Conservation (phyloP, 2,888 invertebrate species). For the Formica aserva region DNA sequence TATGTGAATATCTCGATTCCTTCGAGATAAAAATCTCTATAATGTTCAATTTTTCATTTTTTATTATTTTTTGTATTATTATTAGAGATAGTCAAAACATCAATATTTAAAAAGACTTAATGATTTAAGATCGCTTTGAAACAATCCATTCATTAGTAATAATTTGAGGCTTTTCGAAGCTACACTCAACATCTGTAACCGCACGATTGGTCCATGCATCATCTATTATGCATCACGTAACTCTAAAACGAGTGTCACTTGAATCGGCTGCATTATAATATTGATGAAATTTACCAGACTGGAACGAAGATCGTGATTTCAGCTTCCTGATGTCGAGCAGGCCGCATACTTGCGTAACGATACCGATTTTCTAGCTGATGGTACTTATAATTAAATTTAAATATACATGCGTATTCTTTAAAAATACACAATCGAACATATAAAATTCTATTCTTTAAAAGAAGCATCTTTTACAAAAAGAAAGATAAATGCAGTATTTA, state of each 20-base stretch:
- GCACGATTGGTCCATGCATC: constrained; percentile 14
- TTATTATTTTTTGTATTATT: not conserved
- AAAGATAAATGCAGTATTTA: too few species aligned
- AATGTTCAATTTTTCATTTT: not conserved
- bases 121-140: not conserved
- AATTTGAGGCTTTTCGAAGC: not conserved
- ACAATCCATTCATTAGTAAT: not conserved
- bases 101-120: not conserved
- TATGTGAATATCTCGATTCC: not conserved
- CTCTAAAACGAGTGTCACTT: constrained; percentile 21
- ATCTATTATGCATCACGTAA: constrained; percentile 51
- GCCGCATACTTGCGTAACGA: constrained; percentile 36
- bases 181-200: not conserved
- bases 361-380: constrained; percentile 43
- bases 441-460: not conserved
- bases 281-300: constrained; percentile 73
- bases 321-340: constrained; percentile 32
- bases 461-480: not conserved
- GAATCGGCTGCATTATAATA: constrained; percentile 66
- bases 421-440: not conserved
- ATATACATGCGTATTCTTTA: not conserved
- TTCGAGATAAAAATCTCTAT: not conserved
- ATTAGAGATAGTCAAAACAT: not conserved
- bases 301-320: constrained; percentile 67
- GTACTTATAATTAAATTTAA: constrained; percentile 25